Percentiles rank a stretch among this genome's conserved stretches.
These are phyloP conservation scores for Gobio occitaniae DNA, from an alignment of 2,797 vertebrate species.

Conservation along the genomic window DNA sequence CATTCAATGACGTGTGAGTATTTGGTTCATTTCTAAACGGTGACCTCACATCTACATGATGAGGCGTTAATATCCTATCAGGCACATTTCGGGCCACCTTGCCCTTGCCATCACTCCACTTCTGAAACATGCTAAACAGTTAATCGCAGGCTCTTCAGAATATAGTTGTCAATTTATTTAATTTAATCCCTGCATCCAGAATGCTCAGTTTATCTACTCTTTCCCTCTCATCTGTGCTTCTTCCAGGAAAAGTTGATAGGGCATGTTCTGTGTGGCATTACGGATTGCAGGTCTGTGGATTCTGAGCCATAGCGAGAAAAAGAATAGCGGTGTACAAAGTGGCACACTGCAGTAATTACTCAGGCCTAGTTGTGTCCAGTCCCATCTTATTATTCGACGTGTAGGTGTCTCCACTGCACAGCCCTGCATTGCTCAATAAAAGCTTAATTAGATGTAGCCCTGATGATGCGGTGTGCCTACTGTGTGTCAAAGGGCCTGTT, in stretches of 20 bases:
- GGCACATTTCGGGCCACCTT: background rate
- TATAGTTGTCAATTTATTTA: background rate
- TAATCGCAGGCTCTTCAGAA: background rate
- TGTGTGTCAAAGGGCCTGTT: background rate
- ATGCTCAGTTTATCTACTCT: background rate
- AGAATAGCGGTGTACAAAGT: background rate
- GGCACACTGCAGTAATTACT: conserved; percentile 23
- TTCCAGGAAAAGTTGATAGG: background rate
- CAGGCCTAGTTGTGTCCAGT: background rate
- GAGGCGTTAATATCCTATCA: background rate
- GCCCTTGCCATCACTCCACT: background rate
- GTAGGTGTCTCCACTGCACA: background rate
- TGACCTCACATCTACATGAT: background rate
- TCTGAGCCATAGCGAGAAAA: conserved; percentile 11
- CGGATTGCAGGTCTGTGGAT: background rate
- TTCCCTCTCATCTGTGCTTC: background rate
- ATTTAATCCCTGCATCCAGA: background rate
- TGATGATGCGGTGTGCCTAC: background rate
- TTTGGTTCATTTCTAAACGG: background rate
- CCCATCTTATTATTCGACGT: background rate
- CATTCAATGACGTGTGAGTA: conserved; percentile 98
- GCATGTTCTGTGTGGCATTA: background rate
- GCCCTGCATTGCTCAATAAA: conserved; percentile 12
- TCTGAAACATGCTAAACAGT: background rate
- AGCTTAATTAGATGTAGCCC: background rate